Evolutionary conservation across 2,888 invertebrate species (phyloP), one percentile per base, ranked within the genome.

Genomic region (Stenolophus ochropezus): DNA sequence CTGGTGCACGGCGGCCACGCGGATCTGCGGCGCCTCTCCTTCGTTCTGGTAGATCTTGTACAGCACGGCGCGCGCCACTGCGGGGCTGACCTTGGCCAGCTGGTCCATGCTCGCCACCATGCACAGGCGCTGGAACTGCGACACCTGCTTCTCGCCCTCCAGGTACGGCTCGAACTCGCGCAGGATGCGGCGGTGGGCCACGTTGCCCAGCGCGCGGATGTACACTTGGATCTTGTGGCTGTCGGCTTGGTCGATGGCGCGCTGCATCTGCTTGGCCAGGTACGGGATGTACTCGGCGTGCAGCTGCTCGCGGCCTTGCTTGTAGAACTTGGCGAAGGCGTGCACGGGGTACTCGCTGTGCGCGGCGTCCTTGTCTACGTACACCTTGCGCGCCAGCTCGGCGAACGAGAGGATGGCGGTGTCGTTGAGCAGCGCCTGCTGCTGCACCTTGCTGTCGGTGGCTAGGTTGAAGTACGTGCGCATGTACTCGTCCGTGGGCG

Each of bases 41-140:
- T 91, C 89, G 86, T 95, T 95, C 85, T 91, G 91, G 86, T 94
- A 92, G 74, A 94, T 91, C 85, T 92, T 94, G 90, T 90, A 94
- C 0, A 94, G 88, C 2, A 93, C 91, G 51, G 91, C 89, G 56
- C 92, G 91, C 0, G 89, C 92, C 18, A 91, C 85, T 84, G 89
- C 89, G 33, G 94, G 93, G 74, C 90, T 86, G 61, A 90, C 87
- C 11, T 87, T 84, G 11, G 91, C 90, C 14, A 94, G 86, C 82
- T 90, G 89, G 78, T 90, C 88, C 81, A 95, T 87, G 79, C 91
- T 90, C 16, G 90, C 85, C 16, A 95, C 91, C 90, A 95, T 94
- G 84, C 92, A 87, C 0, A 91, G 89, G 81, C 94, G 92, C 84
- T 94, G 92, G 89, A 92, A 93, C 47, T 90, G 91, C 0, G 94